Percentiles rank a stretch among this genome's conserved stretches.
These are phyloP conservation scores for Drosophila affinis DNA, from an alignment of 2,888 invertebrate species.

Conservation along the genomic window DNA sequence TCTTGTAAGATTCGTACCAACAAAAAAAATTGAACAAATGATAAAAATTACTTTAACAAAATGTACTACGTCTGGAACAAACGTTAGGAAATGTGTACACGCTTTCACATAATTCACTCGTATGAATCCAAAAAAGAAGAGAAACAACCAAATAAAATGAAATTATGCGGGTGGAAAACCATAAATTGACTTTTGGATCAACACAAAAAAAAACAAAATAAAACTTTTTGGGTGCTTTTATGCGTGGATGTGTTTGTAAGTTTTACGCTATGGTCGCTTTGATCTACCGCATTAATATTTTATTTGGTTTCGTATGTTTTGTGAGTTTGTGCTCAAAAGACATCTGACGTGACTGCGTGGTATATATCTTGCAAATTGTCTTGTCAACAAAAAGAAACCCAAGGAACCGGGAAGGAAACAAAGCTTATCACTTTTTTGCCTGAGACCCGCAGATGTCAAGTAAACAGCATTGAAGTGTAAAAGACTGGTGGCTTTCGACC, in stretches of 20 bases:
- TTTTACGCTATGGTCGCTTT: slow-evolving; percentile 49
- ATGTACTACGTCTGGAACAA: slow-evolving; percentile 19
- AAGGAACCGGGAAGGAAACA: slow-evolving; percentile 29
- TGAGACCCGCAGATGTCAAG: slow-evolving; percentile 27
- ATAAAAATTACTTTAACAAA: slow-evolving; percentile 17
- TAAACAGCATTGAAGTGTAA: slow-evolving; percentile 53
- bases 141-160: slow-evolving; percentile 54
- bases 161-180: slow-evolving; percentile 67
- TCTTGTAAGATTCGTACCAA: too few species aligned
- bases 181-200: slow-evolving; percentile 66
- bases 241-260: slow-evolving; percentile 36
- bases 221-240: slow-evolving; percentile 16
- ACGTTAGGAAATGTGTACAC: slow-evolving; percentile 25
- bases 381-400: slow-evolving; percentile 47
- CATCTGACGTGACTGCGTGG: slow-evolving; percentile 20
- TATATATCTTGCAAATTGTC: slow-evolving; percentile 47
- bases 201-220: slow-evolving; percentile 42
- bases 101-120: slow-evolving; percentile 46
- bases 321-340: slow-evolving; percentile 1
- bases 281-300: slow-evolving; percentile 52
- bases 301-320: slow-evolving; percentile 33
- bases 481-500: slow-evolving; percentile 13
- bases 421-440: slow-evolving; percentile 30
- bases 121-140: slow-evolving; percentile 16
- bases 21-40: too few species aligned